A percentile compares a stretch with the other conserved stretches of the same genome.
phyloP scores from a whole-genome alignment of 2,113 vertebrate genomes.

The Psophia crepitans region DNA sequence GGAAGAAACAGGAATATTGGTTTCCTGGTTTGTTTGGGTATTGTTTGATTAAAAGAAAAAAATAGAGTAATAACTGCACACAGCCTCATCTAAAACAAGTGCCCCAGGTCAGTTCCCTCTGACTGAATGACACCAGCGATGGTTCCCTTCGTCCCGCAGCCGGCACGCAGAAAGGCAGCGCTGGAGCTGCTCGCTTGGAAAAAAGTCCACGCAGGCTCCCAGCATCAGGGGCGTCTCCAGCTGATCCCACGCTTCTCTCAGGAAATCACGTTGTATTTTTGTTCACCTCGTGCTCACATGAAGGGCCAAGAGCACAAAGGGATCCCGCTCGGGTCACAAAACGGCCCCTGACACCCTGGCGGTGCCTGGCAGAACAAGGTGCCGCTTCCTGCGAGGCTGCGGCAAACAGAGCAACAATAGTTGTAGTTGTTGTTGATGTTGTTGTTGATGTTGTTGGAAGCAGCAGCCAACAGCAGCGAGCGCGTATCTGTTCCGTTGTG shows the following conservation, averaged over 20 bases:
- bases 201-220: fast-evolving
- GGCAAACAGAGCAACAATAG: fast-evolving
- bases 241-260: fast-evolving
- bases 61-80: background rate
- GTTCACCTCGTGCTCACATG: fast-evolving
- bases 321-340: background rate
- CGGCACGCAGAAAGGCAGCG: fast-evolving
- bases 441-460: background rate
- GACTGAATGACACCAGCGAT: background rate
- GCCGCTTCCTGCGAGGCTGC: background rate
- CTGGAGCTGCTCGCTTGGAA: background rate
- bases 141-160: fast-evolving
- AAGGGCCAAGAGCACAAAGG: background rate
- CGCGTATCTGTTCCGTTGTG: fast-evolving
- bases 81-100: background rate
- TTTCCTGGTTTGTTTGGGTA: background rate
- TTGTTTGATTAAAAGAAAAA: background rate
- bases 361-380: background rate
- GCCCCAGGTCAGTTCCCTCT: background rate
- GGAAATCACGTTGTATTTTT: background rate
- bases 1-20: background rate
- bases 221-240: background rate
- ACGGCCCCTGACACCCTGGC: fast-evolving
- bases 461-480: background rate
- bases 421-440: too few species aligned